These are phyloP conservation scores for Lasioglossum figueresi DNA, from an alignment of 2,888 invertebrate genomes.

Conservation along the genomic window DNA sequence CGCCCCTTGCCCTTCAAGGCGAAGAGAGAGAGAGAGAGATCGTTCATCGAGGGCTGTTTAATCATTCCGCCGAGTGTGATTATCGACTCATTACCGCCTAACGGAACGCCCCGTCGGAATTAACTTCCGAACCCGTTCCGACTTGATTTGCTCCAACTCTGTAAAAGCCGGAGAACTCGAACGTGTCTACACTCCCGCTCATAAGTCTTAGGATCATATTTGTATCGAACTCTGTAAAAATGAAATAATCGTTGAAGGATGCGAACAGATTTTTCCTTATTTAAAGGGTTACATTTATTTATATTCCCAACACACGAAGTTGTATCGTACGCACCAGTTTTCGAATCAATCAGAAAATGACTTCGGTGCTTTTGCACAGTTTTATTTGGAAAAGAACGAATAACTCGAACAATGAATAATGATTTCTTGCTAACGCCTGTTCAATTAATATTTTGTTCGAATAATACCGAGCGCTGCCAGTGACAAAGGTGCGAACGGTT, in stretches of 20 bases:
- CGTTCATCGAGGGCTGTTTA: slow-evolving; percentile 17
- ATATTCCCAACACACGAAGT: too few relatives aligned
- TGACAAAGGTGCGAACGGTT: not conserved
- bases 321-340: too few relatives aligned
- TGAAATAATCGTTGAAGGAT: too few relatives aligned
- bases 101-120: not conserved
- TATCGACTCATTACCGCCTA: not conserved
- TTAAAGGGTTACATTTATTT: too few relatives aligned
- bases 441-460: not conserved
- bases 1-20: not conserved
- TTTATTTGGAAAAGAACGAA: too few relatives aligned
- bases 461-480: not conserved
- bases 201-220: too few relatives aligned
- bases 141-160: not conserved
- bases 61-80: not conserved
- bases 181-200: not conserved
- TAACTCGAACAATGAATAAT: not conserved
- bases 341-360: too few relatives aligned
- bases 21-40: not conserved
- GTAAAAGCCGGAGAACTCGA: not conserved
- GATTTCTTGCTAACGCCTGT: not conserved
- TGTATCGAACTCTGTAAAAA: too few relatives aligned
- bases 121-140: not conserved
- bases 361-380: too few relatives aligned
- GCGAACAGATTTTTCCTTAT: too few relatives aligned